These are phyloP conservation scores for Leucoma salicis DNA, from an alignment of 2,888 invertebrate genomes.

Conservation along the genomic window DNA sequence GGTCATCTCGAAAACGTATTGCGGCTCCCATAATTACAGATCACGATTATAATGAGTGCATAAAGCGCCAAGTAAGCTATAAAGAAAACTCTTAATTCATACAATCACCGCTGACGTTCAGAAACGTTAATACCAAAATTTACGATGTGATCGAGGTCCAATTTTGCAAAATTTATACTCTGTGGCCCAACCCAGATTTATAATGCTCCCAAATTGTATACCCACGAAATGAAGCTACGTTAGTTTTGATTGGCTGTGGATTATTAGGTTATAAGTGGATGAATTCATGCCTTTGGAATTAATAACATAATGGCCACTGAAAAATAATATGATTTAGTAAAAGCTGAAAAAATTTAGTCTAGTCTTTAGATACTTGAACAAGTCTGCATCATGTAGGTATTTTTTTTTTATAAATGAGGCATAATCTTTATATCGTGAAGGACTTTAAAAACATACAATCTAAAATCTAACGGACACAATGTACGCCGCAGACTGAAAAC, in stretches of 20 bases:
- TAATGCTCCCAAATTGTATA: conserved; percentile 41
- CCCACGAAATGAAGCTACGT: conserved; percentile 22
- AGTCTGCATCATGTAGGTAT: too few species aligned
- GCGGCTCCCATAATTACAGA: conserved; percentile 50
- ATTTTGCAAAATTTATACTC: conserved; percentile 62
- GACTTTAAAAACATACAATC: too few species aligned
- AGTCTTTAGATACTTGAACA: too few species aligned
- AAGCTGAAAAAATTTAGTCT: too few species aligned
- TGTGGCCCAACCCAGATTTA: conserved; percentile 49
- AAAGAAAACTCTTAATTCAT: conserved; percentile 37
- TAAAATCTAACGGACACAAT: too few species aligned
- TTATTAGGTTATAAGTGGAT: conserved; percentile 31
- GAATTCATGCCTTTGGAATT: conserved; percentile 17
- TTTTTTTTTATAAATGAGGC: too few species aligned
- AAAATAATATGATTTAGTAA: too few species aligned
- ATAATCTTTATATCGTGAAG: too few species aligned
- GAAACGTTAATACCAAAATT: conserved; percentile 51
- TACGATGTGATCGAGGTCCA: conserved; percentile 52
- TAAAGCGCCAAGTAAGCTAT: conserved; percentile 38
- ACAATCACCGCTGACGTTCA: conserved; percentile 30
- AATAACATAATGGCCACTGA: too few species aligned
- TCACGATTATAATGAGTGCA: conserved; percentile 41
- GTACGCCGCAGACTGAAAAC: too few species aligned
- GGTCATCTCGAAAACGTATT: conserved; percentile 29
- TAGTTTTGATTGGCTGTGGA: conserved; percentile 29